phyloP scores from a whole-genome alignment of 2,113 vertebrate species.

The Anhinga rufa region DNA sequence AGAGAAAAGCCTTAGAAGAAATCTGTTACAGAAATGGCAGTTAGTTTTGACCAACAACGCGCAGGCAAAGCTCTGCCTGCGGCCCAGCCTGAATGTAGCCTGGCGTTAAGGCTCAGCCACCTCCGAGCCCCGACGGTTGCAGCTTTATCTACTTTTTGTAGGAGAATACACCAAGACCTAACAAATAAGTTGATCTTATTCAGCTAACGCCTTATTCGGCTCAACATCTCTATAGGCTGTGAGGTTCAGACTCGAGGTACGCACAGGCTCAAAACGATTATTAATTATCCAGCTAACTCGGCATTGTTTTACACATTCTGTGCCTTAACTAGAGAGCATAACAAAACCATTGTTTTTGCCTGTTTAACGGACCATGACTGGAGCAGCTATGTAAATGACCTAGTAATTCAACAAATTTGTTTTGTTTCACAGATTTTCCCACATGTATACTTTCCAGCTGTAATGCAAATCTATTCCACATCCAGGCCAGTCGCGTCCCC shows the following conservation, averaged over 20 bases:
- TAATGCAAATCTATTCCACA: neutral
- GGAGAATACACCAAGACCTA: neutral
- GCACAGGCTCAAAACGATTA: neutral
- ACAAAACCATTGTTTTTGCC: constrained; percentile 46
- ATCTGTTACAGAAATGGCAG: fast-evolving
- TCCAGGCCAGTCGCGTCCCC: neutral
- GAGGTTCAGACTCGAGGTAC: neutral
- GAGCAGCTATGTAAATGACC: constrained; percentile 50
- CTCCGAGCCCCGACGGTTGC: neutral
- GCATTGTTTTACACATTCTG: constrained; percentile 27
- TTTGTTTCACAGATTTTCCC: constrained; percentile 60
- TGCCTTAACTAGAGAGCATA: constrained; percentile 53
- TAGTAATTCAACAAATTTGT: constrained; percentile 31
- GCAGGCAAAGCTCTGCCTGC: neutral
- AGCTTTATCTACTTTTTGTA: neutral
- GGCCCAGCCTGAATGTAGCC: fast-evolving
- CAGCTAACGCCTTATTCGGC: neutral
- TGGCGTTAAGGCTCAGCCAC: neutral
- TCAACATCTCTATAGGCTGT: neutral
- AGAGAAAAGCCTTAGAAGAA: neutral
- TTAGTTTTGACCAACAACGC: neutral
- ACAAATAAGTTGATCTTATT: neutral
- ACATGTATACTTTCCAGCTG: constrained; percentile 16
- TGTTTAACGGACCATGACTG: constrained; percentile 52
- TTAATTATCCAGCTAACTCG: constrained; percentile 48